A percentile compares a stretch with the other conserved stretches of the same genome.
These are phyloP conservation scores for Microdon myrmicae DNA, from an alignment of 2,888 invertebrate genomes.

Conservation along the genomic window DNA sequence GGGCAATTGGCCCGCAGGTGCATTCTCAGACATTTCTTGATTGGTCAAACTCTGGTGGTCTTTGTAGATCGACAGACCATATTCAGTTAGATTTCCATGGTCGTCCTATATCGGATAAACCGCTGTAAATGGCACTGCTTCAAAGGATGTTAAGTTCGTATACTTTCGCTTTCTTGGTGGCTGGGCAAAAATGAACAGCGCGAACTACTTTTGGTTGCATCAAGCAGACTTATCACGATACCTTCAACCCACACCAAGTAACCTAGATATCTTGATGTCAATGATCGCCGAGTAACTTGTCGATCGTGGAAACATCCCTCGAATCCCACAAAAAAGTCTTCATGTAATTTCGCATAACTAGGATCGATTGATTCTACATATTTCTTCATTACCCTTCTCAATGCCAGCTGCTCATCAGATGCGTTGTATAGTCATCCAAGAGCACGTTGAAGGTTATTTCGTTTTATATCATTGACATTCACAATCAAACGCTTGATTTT, in stretches of 20 bases:
- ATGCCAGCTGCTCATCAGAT: slow-evolving; percentile 92
- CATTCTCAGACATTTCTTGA: slow-evolving; percentile 99
- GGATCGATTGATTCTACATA: slow-evolving; percentile 86
- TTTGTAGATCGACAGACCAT: slow-evolving; percentile 92
- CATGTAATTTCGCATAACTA: slow-evolving; percentile 81
- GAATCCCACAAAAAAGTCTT: slow-evolving; percentile 93
- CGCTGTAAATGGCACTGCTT: slow-evolving; percentile 87
- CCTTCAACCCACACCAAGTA: slow-evolving; percentile 98
- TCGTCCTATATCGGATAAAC: slow-evolving; percentile 98
- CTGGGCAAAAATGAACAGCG: slow-evolving; percentile 96
- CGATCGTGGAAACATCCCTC: slow-evolving; percentile 97
- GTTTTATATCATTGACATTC: slow-evolving; percentile 93
- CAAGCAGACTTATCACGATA: slow-evolving; percentile 95
- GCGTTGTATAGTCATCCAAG: slow-evolving; percentile 80
- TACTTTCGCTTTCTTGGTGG: slow-evolving; percentile 94
- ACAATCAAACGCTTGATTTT: slow-evolving; percentile 82
- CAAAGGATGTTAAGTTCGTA: slow-evolving; percentile 94
- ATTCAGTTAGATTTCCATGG: slow-evolving; percentile 97
- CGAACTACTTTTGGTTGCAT: slow-evolving; percentile 95
- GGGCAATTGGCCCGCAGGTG: slow-evolving; percentile 96
- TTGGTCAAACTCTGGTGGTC: slow-evolving; percentile 97
- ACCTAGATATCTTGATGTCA: slow-evolving; percentile 86
- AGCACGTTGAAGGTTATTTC: slow-evolving; percentile 84
- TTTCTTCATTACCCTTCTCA: slow-evolving; percentile 91
- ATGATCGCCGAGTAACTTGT: slow-evolving; percentile 94